A percentile compares a stretch with the other conserved stretches of the same genome.
Evolutionary conservation across 92 coral and sea anemone genomes (phyloP).

Genomic region (Parazoanthus atlanticus): DNA sequence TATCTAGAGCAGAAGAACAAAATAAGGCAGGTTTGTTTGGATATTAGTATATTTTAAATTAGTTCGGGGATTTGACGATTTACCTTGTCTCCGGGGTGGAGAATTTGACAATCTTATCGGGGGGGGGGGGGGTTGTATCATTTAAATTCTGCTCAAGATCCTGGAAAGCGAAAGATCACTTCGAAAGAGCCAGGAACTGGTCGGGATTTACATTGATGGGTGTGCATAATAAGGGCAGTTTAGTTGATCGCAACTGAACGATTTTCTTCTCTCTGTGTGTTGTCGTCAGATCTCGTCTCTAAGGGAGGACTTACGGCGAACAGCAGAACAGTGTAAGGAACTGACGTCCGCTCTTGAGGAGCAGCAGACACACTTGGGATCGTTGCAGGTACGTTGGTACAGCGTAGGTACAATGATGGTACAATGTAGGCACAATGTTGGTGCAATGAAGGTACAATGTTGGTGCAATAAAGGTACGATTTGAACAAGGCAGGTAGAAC

Average conservation of each 20-base stretch:
- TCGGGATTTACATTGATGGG: background rate
- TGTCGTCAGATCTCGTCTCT: slow-evolving; percentile 68
- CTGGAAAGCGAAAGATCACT: too few relatives aligned
- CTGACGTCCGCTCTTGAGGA: slow-evolving; percentile 90
- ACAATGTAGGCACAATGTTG: background rate
- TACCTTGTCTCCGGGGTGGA: too few relatives aligned
- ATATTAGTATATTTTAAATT: too few relatives aligned
- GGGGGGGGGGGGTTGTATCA: too few relatives aligned
- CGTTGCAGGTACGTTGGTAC: slow-evolving; percentile 75
- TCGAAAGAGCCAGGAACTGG: background rate
- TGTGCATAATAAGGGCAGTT: too few relatives aligned
- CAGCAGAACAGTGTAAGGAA: slow-evolving; percentile 93
- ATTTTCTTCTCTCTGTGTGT: background rate
- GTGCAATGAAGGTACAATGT: background rate
- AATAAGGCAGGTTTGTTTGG: too few relatives aligned
- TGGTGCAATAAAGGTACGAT: background rate
- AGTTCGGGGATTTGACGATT: too few relatives aligned
- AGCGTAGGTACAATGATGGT: too few relatives aligned
- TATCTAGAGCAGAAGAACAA: too few relatives aligned
- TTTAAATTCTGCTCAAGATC: background rate
- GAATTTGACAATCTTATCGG: too few relatives aligned
- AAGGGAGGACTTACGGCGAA: slow-evolving; percentile 85
- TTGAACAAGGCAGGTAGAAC: background rate
- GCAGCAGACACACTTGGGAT: slow-evolving; percentile 85
- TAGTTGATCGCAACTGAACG: background rate